phyloP scores from a whole-genome alignment of 2,113 vertebrate genomes.

The Elephas maximus region DNA sequence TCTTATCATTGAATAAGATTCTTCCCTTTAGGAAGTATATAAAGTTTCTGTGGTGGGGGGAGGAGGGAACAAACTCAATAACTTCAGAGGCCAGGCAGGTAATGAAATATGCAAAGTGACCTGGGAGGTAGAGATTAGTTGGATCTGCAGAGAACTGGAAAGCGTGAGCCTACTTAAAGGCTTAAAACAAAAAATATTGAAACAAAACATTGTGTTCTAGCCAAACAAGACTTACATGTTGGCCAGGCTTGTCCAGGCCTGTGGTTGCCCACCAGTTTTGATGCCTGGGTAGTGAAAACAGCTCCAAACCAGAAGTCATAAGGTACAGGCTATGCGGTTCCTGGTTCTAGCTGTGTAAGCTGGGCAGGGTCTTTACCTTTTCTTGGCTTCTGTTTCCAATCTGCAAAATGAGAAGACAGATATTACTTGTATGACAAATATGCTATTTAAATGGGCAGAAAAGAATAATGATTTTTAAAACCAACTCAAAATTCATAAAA shows the following conservation, averaged over 20 bases:
- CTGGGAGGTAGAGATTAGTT: not conserved
- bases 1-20: not conserved
- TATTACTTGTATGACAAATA: not conserved
- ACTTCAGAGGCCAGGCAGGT: not conserved
- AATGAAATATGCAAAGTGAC: not conserved
- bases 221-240: not conserved
- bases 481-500: not conserved
- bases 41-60: not conserved
- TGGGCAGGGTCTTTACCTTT: not conserved
- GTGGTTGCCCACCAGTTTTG: not conserved
- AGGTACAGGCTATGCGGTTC: not conserved
- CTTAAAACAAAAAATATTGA: not conserved
- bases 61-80: not conserved
- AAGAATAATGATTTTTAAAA: not conserved
- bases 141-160: not conserved
- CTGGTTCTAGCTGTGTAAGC: not conserved
- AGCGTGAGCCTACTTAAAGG: not conserved
- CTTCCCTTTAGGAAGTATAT: not conserved
- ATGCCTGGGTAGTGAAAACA: not conserved
- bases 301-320: not conserved
- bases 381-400: conserved; percentile 12
- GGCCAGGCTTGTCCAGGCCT: not conserved
- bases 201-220: not conserved
- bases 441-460: not conserved
- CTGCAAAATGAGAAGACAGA: not conserved